These are phyloP conservation scores for Pachyrhynchus sulphureomaculatus DNA, from an alignment of 1,140 invertebrate species.

Conservation along the genomic window DNA sequence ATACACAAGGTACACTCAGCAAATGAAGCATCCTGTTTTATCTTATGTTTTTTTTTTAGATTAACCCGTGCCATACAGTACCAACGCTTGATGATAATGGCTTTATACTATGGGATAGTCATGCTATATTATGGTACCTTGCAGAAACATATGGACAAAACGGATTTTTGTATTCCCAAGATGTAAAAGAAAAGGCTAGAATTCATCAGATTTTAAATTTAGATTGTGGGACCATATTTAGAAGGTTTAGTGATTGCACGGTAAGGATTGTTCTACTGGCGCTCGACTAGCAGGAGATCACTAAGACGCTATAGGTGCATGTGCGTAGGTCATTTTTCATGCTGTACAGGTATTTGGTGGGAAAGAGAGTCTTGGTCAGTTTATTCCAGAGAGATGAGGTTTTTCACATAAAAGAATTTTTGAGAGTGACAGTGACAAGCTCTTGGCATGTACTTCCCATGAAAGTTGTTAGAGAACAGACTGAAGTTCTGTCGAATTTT, in stretches of 20 bases:
- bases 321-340: constrained; percentile 1
- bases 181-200: constrained; percentile 56
- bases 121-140: constrained; percentile 62
- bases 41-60: constrained; percentile 40
- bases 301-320: no score
- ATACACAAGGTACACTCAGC: neutral
- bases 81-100: constrained; percentile 66
- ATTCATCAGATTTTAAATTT: constrained; percentile 59
- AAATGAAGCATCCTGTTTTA: neutral
- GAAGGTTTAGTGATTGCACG: constrained; percentile 13
- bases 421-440: no score
- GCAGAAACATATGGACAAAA: constrained; percentile 59
- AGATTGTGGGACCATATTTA: constrained; percentile 55
- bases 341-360: neutral
- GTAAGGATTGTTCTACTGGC: constrained; percentile 18
- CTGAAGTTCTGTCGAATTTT: no score
- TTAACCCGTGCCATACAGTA: constrained; percentile 69
- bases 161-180: constrained; percentile 61
- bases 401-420: no score
- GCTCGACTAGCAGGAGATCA: no score
- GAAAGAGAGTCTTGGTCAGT: neutral
- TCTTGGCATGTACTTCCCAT: no score
- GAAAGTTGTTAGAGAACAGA: no score
- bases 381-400: no score
- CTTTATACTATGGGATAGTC: constrained; percentile 63